Conservation (phyloP, 2,888 invertebrate species). For the Acleris sparsana region DNA sequence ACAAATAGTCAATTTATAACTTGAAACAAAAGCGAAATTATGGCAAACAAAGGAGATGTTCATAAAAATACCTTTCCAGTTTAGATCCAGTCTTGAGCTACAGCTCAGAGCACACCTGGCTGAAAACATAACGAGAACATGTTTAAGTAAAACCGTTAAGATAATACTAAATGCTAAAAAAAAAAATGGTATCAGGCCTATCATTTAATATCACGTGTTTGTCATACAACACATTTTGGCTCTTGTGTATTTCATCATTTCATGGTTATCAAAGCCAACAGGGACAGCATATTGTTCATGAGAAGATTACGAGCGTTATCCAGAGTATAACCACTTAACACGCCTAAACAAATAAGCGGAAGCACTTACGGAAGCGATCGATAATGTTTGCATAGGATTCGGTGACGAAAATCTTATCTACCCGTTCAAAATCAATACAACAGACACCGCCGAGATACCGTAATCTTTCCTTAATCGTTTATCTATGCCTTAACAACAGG, state of each 20-base stretch:
- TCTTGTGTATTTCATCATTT: conserved; percentile 74
- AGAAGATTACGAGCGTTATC: too few species aligned
- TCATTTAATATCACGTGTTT: conserved; percentile 69
- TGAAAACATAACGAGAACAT: too few species aligned
- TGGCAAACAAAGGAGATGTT: not conserved
- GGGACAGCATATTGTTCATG: too few species aligned
- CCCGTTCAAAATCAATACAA: not conserved
- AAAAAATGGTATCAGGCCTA: conserved; percentile 58
- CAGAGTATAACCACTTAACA: too few species aligned
- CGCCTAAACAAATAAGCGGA: conserved; percentile 16
- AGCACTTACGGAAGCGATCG: conserved; percentile 8
- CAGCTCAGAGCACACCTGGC: too few species aligned
- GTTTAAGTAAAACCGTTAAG: too few species aligned
- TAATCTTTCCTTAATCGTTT: conserved; percentile 6
- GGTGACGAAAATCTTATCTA: conserved; percentile 27
- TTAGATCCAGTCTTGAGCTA: not conserved
- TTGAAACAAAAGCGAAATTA: too few species aligned
- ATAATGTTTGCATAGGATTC: conserved; percentile 18
- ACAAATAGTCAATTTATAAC: too few species aligned
- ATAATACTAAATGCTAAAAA: not conserved
- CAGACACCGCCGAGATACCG: not conserved
- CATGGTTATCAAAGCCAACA: conserved; percentile 32
- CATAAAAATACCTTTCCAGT: conserved; percentile 1
- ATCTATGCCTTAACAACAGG: conserved; percentile 11
- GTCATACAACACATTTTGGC: conserved; percentile 73